Conservation (phyloP, 2,113 vertebrate genomes). For the Larimichthys crocea region DNA sequence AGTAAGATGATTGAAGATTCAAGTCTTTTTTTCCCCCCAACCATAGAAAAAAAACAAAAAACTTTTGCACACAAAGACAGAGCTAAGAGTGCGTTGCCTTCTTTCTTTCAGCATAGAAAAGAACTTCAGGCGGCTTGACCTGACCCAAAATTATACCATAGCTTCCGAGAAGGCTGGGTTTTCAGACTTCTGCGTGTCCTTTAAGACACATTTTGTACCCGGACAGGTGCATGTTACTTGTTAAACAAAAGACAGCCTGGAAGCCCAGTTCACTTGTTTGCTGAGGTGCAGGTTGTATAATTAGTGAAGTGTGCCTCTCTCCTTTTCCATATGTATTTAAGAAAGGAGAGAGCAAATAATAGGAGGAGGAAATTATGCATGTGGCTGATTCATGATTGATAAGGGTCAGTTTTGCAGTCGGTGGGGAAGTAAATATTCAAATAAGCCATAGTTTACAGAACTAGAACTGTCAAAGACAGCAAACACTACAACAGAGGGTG, state of each 20-base stretch:
- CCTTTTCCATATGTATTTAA: not conserved
- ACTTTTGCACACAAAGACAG: slow-evolving; percentile 24
- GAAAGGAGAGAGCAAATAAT: not conserved
- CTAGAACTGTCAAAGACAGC: slow-evolving; percentile 21
- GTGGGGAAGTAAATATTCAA: not conserved
- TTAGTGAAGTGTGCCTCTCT: not conserved
- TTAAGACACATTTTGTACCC: slow-evolving; percentile 15
- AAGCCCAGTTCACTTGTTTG: not conserved
- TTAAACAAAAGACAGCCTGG: not conserved
- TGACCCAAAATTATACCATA: slow-evolving; percentile 27
- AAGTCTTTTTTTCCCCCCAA: not conserved
- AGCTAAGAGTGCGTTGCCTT: slow-evolving; percentile 11
- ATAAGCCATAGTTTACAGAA: slow-evolving; percentile 4
- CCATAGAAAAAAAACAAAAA: not conserved
- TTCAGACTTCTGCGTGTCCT: not conserved
- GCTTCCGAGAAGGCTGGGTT: not conserved
- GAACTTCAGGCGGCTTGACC: slow-evolving; percentile 17
- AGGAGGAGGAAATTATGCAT: not conserved
- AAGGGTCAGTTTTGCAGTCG: not conserved
- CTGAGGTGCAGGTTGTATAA: not conserved
- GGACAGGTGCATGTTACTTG: not conserved
- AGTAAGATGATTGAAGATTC: slow-evolving; percentile 5
- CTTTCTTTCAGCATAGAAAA: slow-evolving; percentile 26
- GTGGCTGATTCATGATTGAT: not conserved
- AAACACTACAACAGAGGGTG: not conserved